A percentile compares a stretch with the other conserved stretches of the same genome.
These are phyloP conservation scores for Caenorhabditis sp. DNA, from an alignment of 2,888 invertebrate genomes.

Conservation along the genomic window DNA sequence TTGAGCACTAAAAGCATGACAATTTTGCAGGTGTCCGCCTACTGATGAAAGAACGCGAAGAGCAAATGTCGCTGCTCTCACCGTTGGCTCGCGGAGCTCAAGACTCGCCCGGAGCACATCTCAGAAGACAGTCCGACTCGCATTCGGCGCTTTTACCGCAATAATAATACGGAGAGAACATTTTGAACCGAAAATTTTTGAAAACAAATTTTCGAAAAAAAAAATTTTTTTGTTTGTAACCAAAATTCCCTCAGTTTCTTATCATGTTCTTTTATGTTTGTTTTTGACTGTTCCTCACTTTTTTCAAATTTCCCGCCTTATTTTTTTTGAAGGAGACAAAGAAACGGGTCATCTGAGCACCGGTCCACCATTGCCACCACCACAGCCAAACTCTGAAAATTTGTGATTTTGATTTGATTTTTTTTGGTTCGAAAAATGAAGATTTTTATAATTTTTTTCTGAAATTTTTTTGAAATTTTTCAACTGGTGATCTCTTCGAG, in stretches of 20 bases:
- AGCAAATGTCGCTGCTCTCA: slow-evolving; percentile 52
- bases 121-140: slow-evolving; percentile 63
- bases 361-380: neutral
- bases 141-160: slow-evolving; percentile 54
- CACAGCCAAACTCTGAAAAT: neutral
- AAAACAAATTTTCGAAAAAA: neutral
- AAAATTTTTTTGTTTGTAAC: neutral
- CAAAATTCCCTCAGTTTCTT: slow-evolving; percentile 20
- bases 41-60: slow-evolving; percentile 61
- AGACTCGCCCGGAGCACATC: slow-evolving; percentile 44
- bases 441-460: neutral
- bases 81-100: slow-evolving; percentile 39
- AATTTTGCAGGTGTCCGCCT: slow-evolving; percentile 61
- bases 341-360: slow-evolving; percentile 2
- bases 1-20: slow-evolving; percentile 7
- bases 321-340: neutral
- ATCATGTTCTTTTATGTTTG: slow-evolving; percentile 8
- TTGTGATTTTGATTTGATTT: slow-evolving; percentile 9
- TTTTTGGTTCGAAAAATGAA: neutral
- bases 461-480: neutral
- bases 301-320: neutral
- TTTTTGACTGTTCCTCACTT: neutral
- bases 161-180: too few relatives aligned
- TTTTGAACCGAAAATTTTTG: neutral
- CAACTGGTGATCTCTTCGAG: too few relatives aligned